Conservation (phyloP, 2,797 vertebrate genomes). For the Rhynchonycteris naso region DNA sequence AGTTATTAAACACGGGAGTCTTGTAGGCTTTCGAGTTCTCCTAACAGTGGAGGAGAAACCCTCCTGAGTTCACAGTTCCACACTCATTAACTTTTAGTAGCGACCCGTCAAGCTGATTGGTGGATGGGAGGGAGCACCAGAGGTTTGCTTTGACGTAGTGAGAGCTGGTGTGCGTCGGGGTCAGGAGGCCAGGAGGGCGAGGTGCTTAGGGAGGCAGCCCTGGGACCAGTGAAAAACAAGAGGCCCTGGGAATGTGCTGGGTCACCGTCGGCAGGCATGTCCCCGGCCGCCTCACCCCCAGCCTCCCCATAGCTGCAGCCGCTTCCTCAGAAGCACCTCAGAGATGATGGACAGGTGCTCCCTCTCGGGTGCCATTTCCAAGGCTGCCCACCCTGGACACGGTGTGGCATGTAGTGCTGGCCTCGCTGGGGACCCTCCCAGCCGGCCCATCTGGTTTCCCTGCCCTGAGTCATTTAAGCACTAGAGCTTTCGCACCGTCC, state of each 20-base stretch:
- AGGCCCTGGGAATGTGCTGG: neutral
- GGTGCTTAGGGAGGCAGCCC: neutral
- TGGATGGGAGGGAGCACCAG: neutral
- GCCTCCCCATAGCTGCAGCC: neutral
- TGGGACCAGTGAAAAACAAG: neutral
- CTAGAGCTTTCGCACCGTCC: slow-evolving; percentile 44
- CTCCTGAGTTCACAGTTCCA: neutral
- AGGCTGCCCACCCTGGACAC: neutral
- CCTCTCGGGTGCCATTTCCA: neutral
- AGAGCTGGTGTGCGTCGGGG: accelerated
- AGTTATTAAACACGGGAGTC: neutral
- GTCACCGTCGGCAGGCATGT: accelerated
- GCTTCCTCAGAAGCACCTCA: neutral
- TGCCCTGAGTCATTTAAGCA: slow-evolving; percentile 61
- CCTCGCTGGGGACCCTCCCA: neutral
- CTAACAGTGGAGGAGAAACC: neutral
- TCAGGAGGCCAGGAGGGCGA: neutral
- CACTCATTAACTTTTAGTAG: neutral
- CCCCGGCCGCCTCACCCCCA: neutral
- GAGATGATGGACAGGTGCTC: neutral
- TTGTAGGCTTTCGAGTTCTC: neutral
- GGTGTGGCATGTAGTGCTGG: neutral
- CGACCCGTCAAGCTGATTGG: neutral
- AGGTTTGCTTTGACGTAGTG: neutral
- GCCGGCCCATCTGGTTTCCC: slow-evolving; percentile 49